Base-by-base conservation (phyloP, 37 sponge, comb jelly and placozoan genomes). In the Ianthella basta region DNA sequence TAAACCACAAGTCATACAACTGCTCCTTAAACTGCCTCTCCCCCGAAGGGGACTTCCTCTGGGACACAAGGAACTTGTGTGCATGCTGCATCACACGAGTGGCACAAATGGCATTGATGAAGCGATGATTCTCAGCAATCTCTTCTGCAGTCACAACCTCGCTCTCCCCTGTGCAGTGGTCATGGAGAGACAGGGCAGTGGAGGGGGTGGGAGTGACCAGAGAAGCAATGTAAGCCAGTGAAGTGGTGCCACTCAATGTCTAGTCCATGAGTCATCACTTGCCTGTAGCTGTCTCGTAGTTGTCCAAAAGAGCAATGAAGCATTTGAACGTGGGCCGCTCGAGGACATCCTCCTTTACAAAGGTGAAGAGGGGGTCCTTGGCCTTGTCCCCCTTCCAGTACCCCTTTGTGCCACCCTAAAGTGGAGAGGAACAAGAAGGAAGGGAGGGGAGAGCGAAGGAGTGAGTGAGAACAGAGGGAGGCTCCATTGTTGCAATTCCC, bases 1-100 rank as follows among this genome's bases (percentile, higher is more conserved):
- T 93, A 74, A 97, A 97, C 97, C 97, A 97, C 35, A 91, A 32
- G 69, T 97, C 91, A 79, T 94, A 91, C 29, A 97, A 85, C 59
- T 89, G 88, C n/a, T 82, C 60, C 61, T 97, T 97, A 80, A 97
- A 97, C 38, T 86, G 67, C 24, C 63, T 66, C 59, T 84, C 83
- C 16, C 87, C 83, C 24, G 36, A 24, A 20, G 87, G 75, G 25
- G 82, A 67, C 74, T 92, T 90, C 55, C 90, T 85, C 60, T 92
- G 90, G 20, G 90, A 82, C 14, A 83, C 91, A 12, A 97, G 88
- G 78, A 88, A 97, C 64, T 80, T 56, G 39, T 92, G 90, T 37
- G 85, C 87, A 27, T 69, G 74, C 33, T 89, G 66, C 89, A 92
- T 92, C 56, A 92, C 86, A 65, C 83, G 89, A 55, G 94, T 97